These are phyloP conservation scores for Lochmaea crataegi DNA, from an alignment of 2,888 invertebrate species.

Conservation along the genomic window DNA sequence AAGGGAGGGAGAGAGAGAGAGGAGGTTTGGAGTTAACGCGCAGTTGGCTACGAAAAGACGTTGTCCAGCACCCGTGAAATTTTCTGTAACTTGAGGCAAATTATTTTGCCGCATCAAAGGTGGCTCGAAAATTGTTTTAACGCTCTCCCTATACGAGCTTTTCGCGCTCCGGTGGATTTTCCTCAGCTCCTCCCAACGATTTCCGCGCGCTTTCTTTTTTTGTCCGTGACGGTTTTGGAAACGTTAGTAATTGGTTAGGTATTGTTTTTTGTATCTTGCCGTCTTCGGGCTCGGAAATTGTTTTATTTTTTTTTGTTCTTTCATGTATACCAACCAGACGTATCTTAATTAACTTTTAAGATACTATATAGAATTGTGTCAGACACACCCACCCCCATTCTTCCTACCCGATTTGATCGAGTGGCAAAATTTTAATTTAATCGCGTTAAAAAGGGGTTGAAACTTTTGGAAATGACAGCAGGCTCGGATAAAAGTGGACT, in stretches of 20 bases:
- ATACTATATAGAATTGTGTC: background rate
- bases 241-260: slow-evolving; percentile 42
- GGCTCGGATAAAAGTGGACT: slow-evolving; percentile 45
- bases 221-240: slow-evolving; percentile 39
- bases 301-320: slow-evolving; percentile 18
- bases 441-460: slow-evolving; percentile 42
- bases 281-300: slow-evolving; percentile 16
- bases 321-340: background rate
- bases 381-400: slow-evolving; percentile 9
- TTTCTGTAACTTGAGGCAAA: slow-evolving; percentile 61
- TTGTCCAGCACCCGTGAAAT: slow-evolving; percentile 59
- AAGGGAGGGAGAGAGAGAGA: background rate
- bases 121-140: slow-evolving; percentile 60
- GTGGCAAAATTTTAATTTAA: slow-evolving; percentile 37
- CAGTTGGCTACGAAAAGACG: slow-evolving; percentile 50
- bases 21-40: slow-evolving; percentile 32
- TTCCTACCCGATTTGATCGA: slow-evolving; percentile 23
- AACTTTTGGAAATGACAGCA: slow-evolving; percentile 47
- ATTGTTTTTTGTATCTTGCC: slow-evolving; percentile 37
- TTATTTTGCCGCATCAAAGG: slow-evolving; percentile 52
- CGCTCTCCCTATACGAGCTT: slow-evolving; percentile 56
- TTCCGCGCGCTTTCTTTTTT: slow-evolving; percentile 34
- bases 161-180: slow-evolving; percentile 39
- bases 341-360: too few species aligned
- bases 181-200: slow-evolving; percentile 29